phyloP scores from a whole-genome alignment of 2,797 vertebrate species.

The Synanceia verrucosa region DNA sequence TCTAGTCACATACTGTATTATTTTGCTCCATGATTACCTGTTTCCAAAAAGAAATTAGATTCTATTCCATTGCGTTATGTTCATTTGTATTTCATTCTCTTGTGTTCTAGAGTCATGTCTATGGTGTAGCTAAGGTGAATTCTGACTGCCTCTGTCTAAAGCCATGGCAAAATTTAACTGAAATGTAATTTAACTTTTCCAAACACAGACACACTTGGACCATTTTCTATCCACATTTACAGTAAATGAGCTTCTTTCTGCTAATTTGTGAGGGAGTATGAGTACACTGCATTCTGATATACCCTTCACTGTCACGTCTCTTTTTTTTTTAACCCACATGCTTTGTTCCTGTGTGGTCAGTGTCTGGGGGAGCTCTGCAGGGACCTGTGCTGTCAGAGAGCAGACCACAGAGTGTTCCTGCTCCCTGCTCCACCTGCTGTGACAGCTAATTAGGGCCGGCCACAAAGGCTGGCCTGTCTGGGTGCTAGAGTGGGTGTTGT shows the following conservation, averaged over 20 bases:
- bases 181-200: slow-evolving; percentile 60
- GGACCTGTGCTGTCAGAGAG: slow-evolving; percentile 73
- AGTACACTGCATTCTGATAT: slow-evolving; percentile 38
- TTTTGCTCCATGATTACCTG: not conserved
- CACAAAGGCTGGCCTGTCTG: slow-evolving; percentile 71
- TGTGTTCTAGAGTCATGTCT: slow-evolving; percentile 1
- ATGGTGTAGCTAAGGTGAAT: slow-evolving; percentile 11
- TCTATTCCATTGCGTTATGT: not conserved
- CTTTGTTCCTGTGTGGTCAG: slow-evolving; percentile 41
- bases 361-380: slow-evolving; percentile 61
- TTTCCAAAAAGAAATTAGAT: not conserved
- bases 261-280: slow-evolving; percentile 29
- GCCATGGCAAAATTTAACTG: slow-evolving; percentile 39
- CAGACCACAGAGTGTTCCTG: slow-evolving; percentile 64
- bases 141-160: slow-evolving; percentile 28
- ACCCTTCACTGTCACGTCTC: slow-evolving; percentile 36
- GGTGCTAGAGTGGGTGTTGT: slow-evolving; percentile 68
- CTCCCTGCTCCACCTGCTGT: slow-evolving; percentile 75
- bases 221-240: slow-evolving; percentile 30
- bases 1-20: not conserved
- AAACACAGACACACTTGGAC: slow-evolving; percentile 14
- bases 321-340: not conserved
- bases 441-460: slow-evolving; percentile 82
- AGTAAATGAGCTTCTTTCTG: slow-evolving; percentile 25
- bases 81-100: not conserved